Conservation (phyloP, 2,113 vertebrate genomes). For the Ornithorhynchus anatinus region DNA sequence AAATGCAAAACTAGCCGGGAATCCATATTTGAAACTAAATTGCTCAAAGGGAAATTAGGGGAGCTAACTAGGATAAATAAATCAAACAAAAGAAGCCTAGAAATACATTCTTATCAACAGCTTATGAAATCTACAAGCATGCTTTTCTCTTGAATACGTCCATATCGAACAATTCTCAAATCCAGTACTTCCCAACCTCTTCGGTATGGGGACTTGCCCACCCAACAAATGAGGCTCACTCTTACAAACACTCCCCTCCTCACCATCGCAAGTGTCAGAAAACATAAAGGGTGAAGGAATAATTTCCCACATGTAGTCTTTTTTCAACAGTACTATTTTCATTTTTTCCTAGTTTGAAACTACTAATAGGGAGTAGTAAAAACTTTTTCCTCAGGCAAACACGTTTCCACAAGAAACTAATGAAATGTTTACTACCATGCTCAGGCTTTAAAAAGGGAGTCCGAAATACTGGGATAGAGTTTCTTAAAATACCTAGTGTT, state of each 20-base stretch:
- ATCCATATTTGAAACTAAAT: slow-evolving; percentile 2
- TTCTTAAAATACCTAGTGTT: slow-evolving; percentile 80
- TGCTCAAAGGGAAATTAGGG: neutral
- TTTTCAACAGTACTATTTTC: slow-evolving; percentile 14
- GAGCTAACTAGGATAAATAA: too few species aligned
- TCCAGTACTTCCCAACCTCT: too few species aligned
- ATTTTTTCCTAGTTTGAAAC: slow-evolving; percentile 24
- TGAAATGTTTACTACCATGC: neutral
- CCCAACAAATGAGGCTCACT: too few species aligned
- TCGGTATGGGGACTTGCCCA: too few species aligned
- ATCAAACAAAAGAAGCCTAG: too few species aligned
- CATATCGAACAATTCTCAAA: too few species aligned
- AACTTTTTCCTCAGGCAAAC: neutral
- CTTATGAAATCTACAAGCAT: too few species aligned
- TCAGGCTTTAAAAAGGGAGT: slow-evolving; percentile 37
- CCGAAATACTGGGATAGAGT: slow-evolving; percentile 46
- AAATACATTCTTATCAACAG: too few species aligned
- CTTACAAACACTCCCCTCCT: too few species aligned
- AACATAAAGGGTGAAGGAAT: neutral
- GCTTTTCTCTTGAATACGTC: too few species aligned
- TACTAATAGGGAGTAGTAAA: slow-evolving; percentile 36
- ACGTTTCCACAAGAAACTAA: neutral
- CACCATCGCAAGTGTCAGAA: too few species aligned
- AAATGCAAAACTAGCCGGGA: neutral
- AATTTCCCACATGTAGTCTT: neutral